Percentiles rank a stretch among this genome's conserved stretches.
Evolutionary conservation across 2,888 invertebrate species (phyloP).

Genomic region (Diaprepes abbreviatus): DNA sequence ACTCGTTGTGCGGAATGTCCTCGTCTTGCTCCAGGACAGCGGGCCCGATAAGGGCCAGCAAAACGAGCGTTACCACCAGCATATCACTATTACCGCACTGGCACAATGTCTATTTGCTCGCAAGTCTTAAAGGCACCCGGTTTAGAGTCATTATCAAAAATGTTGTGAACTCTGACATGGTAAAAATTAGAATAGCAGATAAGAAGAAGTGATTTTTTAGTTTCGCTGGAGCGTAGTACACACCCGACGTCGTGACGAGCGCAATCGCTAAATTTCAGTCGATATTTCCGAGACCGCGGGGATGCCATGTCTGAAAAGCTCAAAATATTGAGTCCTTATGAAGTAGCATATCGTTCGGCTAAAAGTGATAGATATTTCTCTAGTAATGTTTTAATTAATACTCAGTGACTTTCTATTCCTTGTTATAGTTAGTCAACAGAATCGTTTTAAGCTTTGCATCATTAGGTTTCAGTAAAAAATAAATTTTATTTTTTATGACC

Average conservation of each 20-base stretch:
- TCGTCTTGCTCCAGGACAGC: constrained; percentile 81
- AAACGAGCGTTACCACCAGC: constrained; percentile 34
- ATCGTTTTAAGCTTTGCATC: too few species aligned
- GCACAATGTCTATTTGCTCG: constrained; percentile 17
- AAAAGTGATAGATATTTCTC: too few species aligned
- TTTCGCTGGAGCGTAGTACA: constrained; percentile 62
- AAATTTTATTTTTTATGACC: too few species aligned
- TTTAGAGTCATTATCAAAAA: constrained; percentile 15
- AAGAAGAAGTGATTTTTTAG: constrained; percentile 33
- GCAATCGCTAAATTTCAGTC: constrained; percentile 61
- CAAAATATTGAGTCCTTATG: neutral
- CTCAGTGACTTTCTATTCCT: too few species aligned
- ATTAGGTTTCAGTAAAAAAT: too few species aligned
- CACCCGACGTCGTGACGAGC: constrained; percentile 64
- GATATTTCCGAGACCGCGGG: constrained; percentile 51
- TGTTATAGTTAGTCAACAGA: too few species aligned
- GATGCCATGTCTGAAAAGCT: neutral
- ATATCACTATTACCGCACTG: constrained; percentile 34
- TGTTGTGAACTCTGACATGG: constrained; percentile 23
- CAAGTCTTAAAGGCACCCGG: constrained; percentile 9
- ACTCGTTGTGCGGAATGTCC: constrained; percentile 93
- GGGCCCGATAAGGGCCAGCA: constrained; percentile 46
- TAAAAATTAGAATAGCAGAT: constrained; percentile 29
- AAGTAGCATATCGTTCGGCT: neutral
- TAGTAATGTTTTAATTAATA: too few species aligned